Base-by-base conservation (phyloP, 2,113 vertebrate species). In the Marmota monax region DNA sequence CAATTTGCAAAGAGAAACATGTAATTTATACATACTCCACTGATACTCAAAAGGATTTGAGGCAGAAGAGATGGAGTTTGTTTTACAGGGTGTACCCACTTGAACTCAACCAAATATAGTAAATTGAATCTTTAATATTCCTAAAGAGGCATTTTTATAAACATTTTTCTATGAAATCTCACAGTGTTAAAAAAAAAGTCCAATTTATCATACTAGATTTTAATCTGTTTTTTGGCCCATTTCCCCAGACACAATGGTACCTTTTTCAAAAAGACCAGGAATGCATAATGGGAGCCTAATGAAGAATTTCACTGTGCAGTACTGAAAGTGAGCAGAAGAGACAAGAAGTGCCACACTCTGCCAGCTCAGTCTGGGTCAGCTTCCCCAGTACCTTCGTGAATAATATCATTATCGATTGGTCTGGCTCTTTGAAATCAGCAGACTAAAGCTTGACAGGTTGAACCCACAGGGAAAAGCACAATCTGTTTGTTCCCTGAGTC, bases 1-100 rank as follows among this genome's bases (percentile, higher is more conserved):
- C 53, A 87, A 85, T 95, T 65, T 92, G 39, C 80, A 93, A 93
- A 94, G 51, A 92, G 70, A 94, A 98, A 94, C 86, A 94, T 80
- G 78, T 65, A 91, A 79, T 93, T 94, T 96, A 72, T 84, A 17
- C 63, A 65, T 72, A 95, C 39, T 84, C 70, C 42, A 76, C 61
- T 95, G 70, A 56, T 56, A 90, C 53, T 90, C 48, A 22, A 90
- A 84, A 94, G 72, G 85, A 90, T 67, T 20, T 56, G 87, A 94
- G 72, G 92, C 69, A 91, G 42, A 96, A 86, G 92, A 93, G 56
- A 79, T 7, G 90, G 84, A 86, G 89, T 88, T 94, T n/a, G 51
- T 74, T 94, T 87, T 39, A 61, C 7, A 72, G 63, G 56, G 42
- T 85, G 29, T 67, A 32, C 42, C 37, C 89, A 67, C 53, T 93